Conservation (phyloP, 2,797 vertebrate species). For the Tenualosa thibaudeaui region DNA sequence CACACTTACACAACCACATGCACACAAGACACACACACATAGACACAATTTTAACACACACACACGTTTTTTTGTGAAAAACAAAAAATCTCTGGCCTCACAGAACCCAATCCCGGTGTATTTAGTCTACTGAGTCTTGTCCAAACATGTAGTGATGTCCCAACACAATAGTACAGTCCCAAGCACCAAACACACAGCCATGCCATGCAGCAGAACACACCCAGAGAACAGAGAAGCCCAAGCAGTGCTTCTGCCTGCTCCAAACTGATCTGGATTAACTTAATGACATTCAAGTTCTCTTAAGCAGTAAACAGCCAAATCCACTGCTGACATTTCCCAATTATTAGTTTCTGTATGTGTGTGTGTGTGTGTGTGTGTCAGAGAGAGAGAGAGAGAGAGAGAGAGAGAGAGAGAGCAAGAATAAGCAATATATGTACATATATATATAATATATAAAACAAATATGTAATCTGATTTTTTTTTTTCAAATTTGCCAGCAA, state of each 20-base stretch:
- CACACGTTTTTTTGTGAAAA: no score
- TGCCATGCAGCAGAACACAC: not conserved
- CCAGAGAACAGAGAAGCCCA: not conserved
- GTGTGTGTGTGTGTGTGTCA: not conserved
- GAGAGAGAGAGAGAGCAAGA: not conserved
- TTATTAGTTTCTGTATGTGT: not conserved
- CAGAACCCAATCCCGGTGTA: not conserved
- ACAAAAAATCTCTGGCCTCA: not conserved
- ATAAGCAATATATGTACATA: no score
- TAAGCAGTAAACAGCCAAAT: not conserved
- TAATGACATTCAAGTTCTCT: not conserved
- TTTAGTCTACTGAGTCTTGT: not conserved
- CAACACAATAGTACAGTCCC: not conserved
- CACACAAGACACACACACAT: not conserved
- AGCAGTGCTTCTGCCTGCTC: not conserved
- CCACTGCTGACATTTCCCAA: slow-evolving; percentile 2
- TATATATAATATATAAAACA: no score
- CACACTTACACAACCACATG: not conserved
- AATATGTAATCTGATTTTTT: not conserved
- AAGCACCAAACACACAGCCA: not conserved
- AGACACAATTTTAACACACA: not conserved
- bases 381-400: not conserved
- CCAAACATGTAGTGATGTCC: not conserved
- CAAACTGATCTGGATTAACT: not conserved
- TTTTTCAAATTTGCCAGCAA: not conserved